These are phyloP conservation scores for Oncorhynchus gorbuscha DNA, from an alignment of 2,113 vertebrate species.

Conservation along the genomic window DNA sequence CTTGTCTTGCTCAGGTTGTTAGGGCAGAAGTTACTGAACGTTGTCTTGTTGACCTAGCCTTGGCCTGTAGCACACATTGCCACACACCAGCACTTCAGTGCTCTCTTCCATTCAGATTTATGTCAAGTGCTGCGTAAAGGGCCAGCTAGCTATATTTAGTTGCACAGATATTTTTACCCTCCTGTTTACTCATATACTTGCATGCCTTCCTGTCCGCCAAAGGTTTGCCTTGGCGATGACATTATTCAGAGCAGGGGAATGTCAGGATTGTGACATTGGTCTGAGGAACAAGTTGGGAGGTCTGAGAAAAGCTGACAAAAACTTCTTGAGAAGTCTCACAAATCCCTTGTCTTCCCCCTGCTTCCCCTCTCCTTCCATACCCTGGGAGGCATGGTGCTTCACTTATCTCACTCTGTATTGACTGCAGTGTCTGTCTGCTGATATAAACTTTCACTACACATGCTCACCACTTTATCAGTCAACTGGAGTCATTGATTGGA, in stretches of 20 bases:
- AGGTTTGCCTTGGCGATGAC: slow-evolving; percentile 8
- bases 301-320: slow-evolving; percentile 26
- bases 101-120: background rate
- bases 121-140: background rate
- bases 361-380: background rate
- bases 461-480: no score
- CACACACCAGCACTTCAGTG: background rate
- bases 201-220: slow-evolving; percentile 2
- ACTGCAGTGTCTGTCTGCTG: background rate
- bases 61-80: background rate
- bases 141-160: background rate
- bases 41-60: background rate
- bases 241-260: slow-evolving; percentile 31
- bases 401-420: background rate
- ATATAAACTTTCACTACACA: no score
- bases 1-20: background rate
- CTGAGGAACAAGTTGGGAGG: slow-evolving; percentile 22
- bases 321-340: background rate
- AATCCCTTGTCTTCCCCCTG: slow-evolving; percentile 20
- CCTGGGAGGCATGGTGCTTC: slow-evolving; percentile 5
- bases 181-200: slow-evolving; percentile 17
- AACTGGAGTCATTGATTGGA: background rate
- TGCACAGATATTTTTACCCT: slow-evolving; percentile 6
- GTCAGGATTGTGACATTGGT: slow-evolving; percentile 23
- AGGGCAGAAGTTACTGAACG: background rate